phyloP scores from a whole-genome alignment of 2,888 invertebrate species.

The Cryptus viduatorius region DNA sequence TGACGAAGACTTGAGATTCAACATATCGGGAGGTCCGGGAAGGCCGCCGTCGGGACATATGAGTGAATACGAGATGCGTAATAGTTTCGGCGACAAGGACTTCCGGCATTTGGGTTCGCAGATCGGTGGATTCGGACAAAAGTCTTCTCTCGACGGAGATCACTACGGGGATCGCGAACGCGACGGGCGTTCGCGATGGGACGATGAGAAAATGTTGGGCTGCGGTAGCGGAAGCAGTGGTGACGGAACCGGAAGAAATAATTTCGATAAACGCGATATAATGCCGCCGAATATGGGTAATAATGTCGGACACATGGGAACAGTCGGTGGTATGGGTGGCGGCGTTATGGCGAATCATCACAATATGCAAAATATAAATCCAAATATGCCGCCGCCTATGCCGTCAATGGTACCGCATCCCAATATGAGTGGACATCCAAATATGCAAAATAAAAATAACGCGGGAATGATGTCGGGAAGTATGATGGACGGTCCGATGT shows the following conservation, averaged over 20 bases:
- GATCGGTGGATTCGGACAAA: slow-evolving; percentile 61
- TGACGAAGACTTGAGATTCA: slow-evolving; percentile 79
- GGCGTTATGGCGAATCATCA: slow-evolving; percentile 76
- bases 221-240: slow-evolving; percentile 72
- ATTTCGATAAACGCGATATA: slow-evolving; percentile 78
- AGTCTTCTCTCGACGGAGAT: slow-evolving; percentile 68
- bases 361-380: slow-evolving; percentile 81
- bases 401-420: slow-evolving; percentile 76
- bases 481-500: slow-evolving; percentile 77
- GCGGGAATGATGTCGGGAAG: slow-evolving; percentile 61
- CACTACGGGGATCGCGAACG: slow-evolving; percentile 72
- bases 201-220: slow-evolving; percentile 75
- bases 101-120: slow-evolving; percentile 73
- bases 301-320: slow-evolving; percentile 69
- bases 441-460: slow-evolving; percentile 74
- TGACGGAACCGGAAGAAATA: slow-evolving; percentile 71
- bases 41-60: slow-evolving; percentile 73
- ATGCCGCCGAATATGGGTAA: slow-evolving; percentile 73
- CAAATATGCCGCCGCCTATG: slow-evolving; percentile 79
- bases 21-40: slow-evolving; percentile 75
- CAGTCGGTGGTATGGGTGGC: slow-evolving; percentile 63
- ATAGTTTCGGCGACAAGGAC: slow-evolving; percentile 79
- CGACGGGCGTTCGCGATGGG: slow-evolving; percentile 78
- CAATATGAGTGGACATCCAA: slow-evolving; percentile 75
- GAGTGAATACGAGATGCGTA: slow-evolving; percentile 76